Evolutionary conservation across 2,113 vertebrate species (phyloP).

Genomic region (Nycticebus coucang): DNA sequence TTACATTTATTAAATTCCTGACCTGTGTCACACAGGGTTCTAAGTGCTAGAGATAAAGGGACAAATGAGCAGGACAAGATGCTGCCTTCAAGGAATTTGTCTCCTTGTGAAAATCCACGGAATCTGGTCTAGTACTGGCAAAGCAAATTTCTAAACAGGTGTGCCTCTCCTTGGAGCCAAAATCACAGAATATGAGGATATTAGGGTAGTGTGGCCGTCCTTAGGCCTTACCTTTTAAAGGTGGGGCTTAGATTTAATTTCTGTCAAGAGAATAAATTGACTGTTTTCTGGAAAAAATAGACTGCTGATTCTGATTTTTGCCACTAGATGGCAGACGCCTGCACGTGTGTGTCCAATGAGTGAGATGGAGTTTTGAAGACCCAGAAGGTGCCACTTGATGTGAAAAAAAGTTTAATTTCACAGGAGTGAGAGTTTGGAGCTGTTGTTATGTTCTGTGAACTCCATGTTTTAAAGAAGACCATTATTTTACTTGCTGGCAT

Average conservation of each 20-base stretch:
- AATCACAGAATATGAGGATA: not conserved
- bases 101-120: not conserved
- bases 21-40: not conserved
- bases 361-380: not conserved
- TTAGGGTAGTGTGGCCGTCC: not conserved
- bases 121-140: not conserved
- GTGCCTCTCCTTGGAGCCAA: not conserved
- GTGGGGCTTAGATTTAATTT: not conserved
- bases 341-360: not conserved
- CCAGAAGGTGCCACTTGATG: not conserved
- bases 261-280: not conserved
- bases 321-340: conserved; percentile 73
- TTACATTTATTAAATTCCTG: not conserved
- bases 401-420: not conserved
- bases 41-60: not conserved
- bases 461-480: not conserved
- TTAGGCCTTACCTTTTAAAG: not conserved
- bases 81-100: not conserved
- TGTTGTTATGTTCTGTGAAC: not conserved
- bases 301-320: not conserved
- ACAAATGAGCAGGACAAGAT: not conserved
- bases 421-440: not conserved
- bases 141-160: not conserved
- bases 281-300: not conserved
- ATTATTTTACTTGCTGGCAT: not conserved